Evolutionary conservation across 2,797 vertebrate species (phyloP).

Genomic region (Dipus sagitta): DNA sequence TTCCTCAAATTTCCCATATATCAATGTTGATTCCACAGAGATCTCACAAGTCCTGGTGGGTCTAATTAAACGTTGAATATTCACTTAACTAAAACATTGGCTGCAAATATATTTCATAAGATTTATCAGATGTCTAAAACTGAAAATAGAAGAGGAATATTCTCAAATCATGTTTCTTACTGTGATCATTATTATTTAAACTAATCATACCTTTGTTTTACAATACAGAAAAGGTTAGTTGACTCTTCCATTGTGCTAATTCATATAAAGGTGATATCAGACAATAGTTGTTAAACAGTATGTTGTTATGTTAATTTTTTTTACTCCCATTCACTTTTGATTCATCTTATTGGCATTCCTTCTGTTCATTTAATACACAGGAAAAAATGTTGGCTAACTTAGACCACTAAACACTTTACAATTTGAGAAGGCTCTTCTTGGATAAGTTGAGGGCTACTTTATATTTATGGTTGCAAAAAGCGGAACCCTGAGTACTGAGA

Average conservation of each 20-base stretch:
- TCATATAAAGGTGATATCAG: slow-evolving; percentile 23
- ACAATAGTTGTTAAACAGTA: background rate
- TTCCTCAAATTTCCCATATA: background rate
- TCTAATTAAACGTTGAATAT: slow-evolving; percentile 41
- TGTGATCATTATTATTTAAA: background rate
- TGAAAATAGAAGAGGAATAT: background rate
- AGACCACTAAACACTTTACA: slow-evolving; percentile 32
- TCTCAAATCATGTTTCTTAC: background rate
- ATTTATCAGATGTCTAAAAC: slow-evolving; percentile 31
- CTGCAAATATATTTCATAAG: slow-evolving; percentile 30
- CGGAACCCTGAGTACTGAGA: background rate
- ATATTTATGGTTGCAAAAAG: background rate
- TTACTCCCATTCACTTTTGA: slow-evolving; percentile 42
- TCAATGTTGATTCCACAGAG: background rate
- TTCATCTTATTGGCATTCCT: slow-evolving; percentile 44
- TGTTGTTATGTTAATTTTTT: slow-evolving; percentile 37
- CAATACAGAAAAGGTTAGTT: slow-evolving; percentile 25
- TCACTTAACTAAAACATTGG: slow-evolving; percentile 24
- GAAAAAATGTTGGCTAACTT: slow-evolving; percentile 38
- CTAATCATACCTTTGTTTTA: slow-evolving; percentile 35
- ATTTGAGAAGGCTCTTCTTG: slow-evolving; percentile 31
- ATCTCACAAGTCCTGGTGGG: background rate
- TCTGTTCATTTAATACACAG: slow-evolving; percentile 53
- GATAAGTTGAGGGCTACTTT: background rate
- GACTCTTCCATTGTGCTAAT: background rate